Percentiles rank a stretch among this genome's conserved stretches.
These are phyloP conservation scores for Phasia obesa DNA, from an alignment of 2,888 invertebrate genomes.

Conservation along the genomic window DNA sequence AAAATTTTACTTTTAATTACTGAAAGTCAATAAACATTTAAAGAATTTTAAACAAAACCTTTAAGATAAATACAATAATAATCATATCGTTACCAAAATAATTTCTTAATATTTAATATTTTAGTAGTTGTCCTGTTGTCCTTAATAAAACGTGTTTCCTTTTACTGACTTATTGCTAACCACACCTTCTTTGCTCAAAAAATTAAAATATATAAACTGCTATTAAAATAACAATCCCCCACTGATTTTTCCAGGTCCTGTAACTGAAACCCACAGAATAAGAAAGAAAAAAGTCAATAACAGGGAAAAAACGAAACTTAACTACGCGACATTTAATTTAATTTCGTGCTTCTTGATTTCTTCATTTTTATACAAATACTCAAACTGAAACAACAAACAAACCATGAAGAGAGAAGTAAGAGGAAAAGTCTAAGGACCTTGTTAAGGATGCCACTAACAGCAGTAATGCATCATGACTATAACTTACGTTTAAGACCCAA, in stretches of 20 bases:
- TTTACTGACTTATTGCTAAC: constrained; percentile 57
- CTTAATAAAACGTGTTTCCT: constrained; percentile 38
- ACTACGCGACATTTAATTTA: constrained; percentile 80
- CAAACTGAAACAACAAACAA: constrained; percentile 4
- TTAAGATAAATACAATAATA: constrained; percentile 34
- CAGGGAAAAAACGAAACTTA: constrained; percentile 71
- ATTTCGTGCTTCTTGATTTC: constrained; percentile 79
- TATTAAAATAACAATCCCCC: constrained; percentile 56
- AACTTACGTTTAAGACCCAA: constrained; percentile 54
- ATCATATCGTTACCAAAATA: constrained; percentile 34
- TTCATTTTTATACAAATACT: constrained; percentile 64
- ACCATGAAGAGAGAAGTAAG: background rate
- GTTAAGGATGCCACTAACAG: constrained; percentile 70
- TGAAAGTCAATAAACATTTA: no score
- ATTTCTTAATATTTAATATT: constrained; percentile 49
- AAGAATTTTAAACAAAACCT: no score
- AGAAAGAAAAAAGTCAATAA: constrained; percentile 23
- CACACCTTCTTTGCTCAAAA: constrained; percentile 48
- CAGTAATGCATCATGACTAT: constrained; percentile 67
- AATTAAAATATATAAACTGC: constrained; percentile 11
- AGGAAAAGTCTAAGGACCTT: constrained; percentile 61
- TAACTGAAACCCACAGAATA: constrained; percentile 73
- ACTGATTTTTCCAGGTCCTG: constrained; percentile 34
- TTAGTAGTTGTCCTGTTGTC: constrained; percentile 3
- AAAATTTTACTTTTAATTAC: no score